These are phyloP conservation scores for Drosophila setifemur DNA, from an alignment of 1,140 invertebrate genomes.

Conservation along the genomic window DNA sequence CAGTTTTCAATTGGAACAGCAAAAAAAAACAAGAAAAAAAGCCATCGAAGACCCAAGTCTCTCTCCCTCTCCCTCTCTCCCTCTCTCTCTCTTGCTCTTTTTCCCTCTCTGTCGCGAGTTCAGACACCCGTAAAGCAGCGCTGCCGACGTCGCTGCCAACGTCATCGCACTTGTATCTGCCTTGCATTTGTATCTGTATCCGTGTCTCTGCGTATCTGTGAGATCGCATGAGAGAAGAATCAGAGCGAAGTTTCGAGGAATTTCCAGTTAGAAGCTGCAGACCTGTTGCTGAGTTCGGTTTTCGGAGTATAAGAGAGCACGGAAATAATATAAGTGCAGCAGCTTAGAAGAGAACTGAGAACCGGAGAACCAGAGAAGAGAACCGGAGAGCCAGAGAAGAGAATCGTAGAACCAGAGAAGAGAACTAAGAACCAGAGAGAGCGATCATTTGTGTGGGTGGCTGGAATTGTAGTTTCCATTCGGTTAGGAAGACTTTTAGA, in stretches of 20 bases:
- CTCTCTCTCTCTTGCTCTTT: not conserved
- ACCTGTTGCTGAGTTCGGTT: not conserved
- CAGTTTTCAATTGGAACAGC: slow-evolving; percentile 76
- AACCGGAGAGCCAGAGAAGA: too few relatives aligned
- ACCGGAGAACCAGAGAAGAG: too few relatives aligned
- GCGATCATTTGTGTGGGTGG: slow-evolving; percentile 5
- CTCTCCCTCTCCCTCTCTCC: slow-evolving; percentile 5
- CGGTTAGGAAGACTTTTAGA: too few relatives aligned
- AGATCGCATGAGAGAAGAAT: slow-evolving; percentile 29
- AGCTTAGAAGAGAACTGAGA: slow-evolving; percentile 25
- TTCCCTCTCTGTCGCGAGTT: slow-evolving; percentile 24
- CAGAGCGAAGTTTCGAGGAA: slow-evolving; percentile 4
- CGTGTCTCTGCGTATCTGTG: slow-evolving; percentile 11
- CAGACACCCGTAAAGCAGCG: slow-evolving; percentile 66
- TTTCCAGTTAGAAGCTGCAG: slow-evolving; percentile 43
- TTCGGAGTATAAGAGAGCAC: slow-evolving; percentile 32
- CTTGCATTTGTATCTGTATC: slow-evolving; percentile 9
- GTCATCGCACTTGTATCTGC: slow-evolving; percentile 32
- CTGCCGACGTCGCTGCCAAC: slow-evolving; percentile 24
- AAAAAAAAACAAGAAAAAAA: slow-evolving; percentile 34
- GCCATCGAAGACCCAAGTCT: slow-evolving; percentile 4
- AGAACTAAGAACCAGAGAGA: too few relatives aligned
- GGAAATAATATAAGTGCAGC: slow-evolving; percentile 1
- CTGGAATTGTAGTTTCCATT: not conserved
- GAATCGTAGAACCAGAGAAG: too few relatives aligned